These are phyloP conservation scores for Danionella cerebrum DNA, from an alignment of 2,113 vertebrate genomes.

Conservation along the genomic window DNA sequence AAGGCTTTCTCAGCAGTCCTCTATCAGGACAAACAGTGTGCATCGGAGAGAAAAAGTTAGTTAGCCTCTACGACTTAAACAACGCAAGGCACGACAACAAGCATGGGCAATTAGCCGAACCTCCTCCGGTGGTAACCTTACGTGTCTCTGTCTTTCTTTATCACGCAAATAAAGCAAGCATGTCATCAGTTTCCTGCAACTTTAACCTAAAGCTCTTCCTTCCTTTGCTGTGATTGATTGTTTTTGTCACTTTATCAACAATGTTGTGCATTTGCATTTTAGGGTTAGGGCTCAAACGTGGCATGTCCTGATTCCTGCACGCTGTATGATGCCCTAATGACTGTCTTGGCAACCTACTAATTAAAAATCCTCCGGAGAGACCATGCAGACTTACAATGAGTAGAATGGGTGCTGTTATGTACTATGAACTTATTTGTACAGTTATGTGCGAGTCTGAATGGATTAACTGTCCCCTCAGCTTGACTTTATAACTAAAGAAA, in stretches of 20 bases:
- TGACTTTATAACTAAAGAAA: too few species aligned
- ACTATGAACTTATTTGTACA: neutral
- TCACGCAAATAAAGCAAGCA: constrained; percentile 86
- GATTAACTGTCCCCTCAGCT: too few species aligned
- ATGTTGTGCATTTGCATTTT: constrained; percentile 71
- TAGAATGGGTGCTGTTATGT: neutral
- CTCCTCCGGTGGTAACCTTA: constrained; percentile 82
- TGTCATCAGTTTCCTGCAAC: constrained; percentile 92
- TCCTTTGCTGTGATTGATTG: constrained; percentile 82
- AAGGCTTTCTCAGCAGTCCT: constrained; percentile 79
- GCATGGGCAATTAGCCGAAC: constrained; percentile 86
- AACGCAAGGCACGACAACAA: constrained; percentile 84
- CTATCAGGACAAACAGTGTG: constrained; percentile 78
- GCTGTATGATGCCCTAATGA: constrained; percentile 6
- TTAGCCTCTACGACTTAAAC: constrained; percentile 88
- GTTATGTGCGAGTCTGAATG: too few species aligned
- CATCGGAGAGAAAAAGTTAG: constrained; percentile 73
- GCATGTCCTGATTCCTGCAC: neutral
- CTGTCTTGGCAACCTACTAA: neutral
- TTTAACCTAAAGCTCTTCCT: constrained; percentile 81
- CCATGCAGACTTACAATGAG: neutral
- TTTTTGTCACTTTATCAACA: constrained; percentile 88
- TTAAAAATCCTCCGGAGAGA: constrained; percentile 1
- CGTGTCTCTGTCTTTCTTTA: constrained; percentile 94
- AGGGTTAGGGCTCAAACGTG: constrained; percentile 54